Conservation (phyloP, 1,140 invertebrate species). For the Neodiprion fabricii region DNA sequence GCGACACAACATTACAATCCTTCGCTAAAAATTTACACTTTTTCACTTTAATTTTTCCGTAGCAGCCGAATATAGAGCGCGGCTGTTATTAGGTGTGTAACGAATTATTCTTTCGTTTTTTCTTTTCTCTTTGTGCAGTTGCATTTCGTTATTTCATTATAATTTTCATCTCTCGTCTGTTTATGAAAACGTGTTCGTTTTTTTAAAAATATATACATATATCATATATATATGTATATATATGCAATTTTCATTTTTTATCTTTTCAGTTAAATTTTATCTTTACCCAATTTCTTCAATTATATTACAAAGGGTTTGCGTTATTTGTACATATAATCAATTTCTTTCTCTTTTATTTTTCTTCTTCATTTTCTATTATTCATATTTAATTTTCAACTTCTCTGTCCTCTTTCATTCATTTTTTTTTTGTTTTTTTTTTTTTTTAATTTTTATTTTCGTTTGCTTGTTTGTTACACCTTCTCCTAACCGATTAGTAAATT, state of each 20-base stretch:
- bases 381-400: too few relatives aligned
- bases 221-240: too few relatives aligned
- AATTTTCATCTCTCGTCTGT: background rate
- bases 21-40: too few relatives aligned
- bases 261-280: background rate
- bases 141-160: background rate
- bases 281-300: background rate
- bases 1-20: too few relatives aligned
- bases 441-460: background rate
- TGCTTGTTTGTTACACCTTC: background rate
- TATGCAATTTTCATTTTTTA: background rate
- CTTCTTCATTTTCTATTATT: background rate
- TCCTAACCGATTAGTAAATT: background rate
- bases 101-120: background rate
- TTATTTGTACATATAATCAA: constrained; percentile 8
- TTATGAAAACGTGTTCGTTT: too few relatives aligned
- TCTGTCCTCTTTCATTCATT: background rate
- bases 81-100: background rate
- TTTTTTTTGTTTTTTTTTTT: background rate
- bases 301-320: background rate
- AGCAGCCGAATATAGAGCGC: background rate
- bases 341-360: background rate
- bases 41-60: background rate
- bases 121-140: background rate
- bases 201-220: too few relatives aligned